Evolutionary conservation across 2,797 vertebrate genomes (phyloP).

Genomic region (Valencia hispanica): DNA sequence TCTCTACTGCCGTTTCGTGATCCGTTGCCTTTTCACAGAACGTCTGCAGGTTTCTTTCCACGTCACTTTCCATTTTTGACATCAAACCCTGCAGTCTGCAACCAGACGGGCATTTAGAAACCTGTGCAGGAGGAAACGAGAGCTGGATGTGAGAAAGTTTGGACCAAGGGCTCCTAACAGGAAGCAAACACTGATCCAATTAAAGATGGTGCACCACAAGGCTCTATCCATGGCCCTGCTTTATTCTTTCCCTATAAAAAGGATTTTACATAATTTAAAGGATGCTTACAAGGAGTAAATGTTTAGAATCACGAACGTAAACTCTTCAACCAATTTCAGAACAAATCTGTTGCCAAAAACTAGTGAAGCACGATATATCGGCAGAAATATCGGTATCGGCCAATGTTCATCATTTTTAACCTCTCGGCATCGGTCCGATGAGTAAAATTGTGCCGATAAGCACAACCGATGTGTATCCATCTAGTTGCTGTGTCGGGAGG

Average conservation of each 20-base stretch:
- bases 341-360: background rate
- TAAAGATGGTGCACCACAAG: slow-evolving; percentile 1
- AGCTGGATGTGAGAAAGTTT: background rate
- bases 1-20: slow-evolving; percentile 15
- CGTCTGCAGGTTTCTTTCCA: slow-evolving; percentile 41
- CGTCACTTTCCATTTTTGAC: slow-evolving; percentile 31
- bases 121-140: slow-evolving; percentile 42
- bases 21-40: slow-evolving; percentile 50
- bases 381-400: too few species aligned
- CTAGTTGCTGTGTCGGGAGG: too few species aligned
- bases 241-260: background rate
- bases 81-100: slow-evolving; percentile 76
- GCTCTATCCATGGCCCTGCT: background rate
- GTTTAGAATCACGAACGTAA: background rate
- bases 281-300: background rate
- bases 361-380: too few species aligned
- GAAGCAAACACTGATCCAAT: background rate
- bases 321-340: background rate
- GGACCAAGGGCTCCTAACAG: too few species aligned
- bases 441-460: too few species aligned
- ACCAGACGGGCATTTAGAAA: slow-evolving; percentile 74
- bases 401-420: too few species aligned
- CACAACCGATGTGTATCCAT: too few species aligned
- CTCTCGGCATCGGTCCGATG: too few species aligned
- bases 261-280: background rate